phyloP scores from a whole-genome alignment of 2,888 invertebrate species.

The Drosophila planitibia region DNA sequence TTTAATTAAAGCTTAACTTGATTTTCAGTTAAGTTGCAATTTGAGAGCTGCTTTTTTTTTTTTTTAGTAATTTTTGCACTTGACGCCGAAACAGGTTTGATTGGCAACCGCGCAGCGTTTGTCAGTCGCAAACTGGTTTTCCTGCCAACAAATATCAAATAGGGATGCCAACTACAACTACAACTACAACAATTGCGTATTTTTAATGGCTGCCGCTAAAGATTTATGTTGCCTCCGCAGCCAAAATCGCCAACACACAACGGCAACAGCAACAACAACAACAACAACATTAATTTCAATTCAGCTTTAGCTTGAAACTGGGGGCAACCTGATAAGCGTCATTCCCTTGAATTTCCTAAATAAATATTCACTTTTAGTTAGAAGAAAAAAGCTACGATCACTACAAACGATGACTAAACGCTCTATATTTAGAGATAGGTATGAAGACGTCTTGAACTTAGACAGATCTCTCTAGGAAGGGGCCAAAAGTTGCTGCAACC shows the following conservation, averaged over 20 bases:
- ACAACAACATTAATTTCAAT: constrained; percentile 6
- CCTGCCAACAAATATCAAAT: constrained; percentile 54
- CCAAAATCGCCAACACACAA: constrained; percentile 33
- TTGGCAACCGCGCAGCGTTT: constrained; percentile 59
- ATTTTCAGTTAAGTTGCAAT: constrained; percentile 78
- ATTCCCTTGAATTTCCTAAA: background rate
- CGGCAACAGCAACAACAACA: background rate
- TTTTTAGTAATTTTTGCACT: constrained; percentile 58
- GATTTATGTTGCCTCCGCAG: constrained; percentile 10
- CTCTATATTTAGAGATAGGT: background rate
- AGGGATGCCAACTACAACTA: constrained; percentile 59
- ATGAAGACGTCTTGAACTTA: background rate
- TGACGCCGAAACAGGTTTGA: constrained; percentile 73
- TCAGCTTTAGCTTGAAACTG: background rate
- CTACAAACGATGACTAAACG: background rate
- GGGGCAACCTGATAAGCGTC: background rate
- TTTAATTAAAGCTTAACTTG: constrained; percentile 80
- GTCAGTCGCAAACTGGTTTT: constrained; percentile 64
- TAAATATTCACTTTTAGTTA: background rate
- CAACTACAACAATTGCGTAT: constrained; percentile 24
- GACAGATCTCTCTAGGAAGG: background rate
- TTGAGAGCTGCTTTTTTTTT: constrained; percentile 59
- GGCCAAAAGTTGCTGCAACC: background rate
- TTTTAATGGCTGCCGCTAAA: constrained; percentile 53
- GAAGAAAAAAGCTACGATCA: background rate